Evolutionary conservation across 2,888 invertebrate genomes (phyloP).

Genomic region (Boloria selene): DNA sequence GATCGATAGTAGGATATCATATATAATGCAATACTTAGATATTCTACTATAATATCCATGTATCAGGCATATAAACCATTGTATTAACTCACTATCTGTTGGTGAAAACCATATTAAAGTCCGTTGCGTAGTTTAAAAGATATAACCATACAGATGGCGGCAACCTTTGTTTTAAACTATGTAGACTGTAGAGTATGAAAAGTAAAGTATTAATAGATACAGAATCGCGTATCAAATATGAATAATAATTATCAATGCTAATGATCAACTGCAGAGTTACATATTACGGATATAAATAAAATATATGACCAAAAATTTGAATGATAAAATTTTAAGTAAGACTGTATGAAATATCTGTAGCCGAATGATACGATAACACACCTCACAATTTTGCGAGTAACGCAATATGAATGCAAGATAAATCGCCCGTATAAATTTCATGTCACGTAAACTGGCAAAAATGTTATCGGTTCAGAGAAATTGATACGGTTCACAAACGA

Average conservation of each 20-base stretch:
- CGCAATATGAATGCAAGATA: slow-evolving; percentile 78
- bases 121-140: too few relatives aligned
- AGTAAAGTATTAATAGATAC: neutral
- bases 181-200: too few relatives aligned
- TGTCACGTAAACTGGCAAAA: slow-evolving; percentile 78
- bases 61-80: too few relatives aligned
- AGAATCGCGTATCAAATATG: neutral
- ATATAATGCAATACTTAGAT: too few relatives aligned
- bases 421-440: slow-evolving; percentile 78
- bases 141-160: too few relatives aligned
- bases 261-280: too few relatives aligned
- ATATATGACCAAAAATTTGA: slow-evolving; percentile 24
- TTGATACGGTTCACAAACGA: slow-evolving; percentile 68
- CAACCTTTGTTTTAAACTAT: too few relatives aligned
- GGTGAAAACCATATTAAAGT: too few relatives aligned
- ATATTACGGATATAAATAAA: neutral
- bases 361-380: slow-evolving; percentile 67
- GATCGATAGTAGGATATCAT: too few relatives aligned
- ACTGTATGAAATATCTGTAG: slow-evolving; percentile 56
- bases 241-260: neutral
- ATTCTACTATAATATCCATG: too few relatives aligned
- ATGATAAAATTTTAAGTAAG: slow-evolving; percentile 55
- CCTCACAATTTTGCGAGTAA: slow-evolving; percentile 72
- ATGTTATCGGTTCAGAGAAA: slow-evolving; percentile 74
- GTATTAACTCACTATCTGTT: too few relatives aligned